A percentile compares a stretch with the other conserved stretches of the same genome.
Conservation (phyloP, 2,113 vertebrate genomes). For the Gnathonemus longibarbis region DNA sequence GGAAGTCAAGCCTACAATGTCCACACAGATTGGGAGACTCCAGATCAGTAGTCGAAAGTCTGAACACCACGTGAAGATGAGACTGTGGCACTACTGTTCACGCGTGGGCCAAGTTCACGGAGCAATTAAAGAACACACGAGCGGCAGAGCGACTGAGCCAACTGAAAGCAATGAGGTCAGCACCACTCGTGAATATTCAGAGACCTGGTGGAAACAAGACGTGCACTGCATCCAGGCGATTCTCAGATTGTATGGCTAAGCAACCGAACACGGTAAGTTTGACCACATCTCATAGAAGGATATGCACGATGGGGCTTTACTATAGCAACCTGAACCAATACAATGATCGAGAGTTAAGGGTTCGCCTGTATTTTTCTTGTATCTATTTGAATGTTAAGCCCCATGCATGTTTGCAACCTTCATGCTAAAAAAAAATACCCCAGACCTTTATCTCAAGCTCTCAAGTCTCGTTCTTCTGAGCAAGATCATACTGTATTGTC, state of each 20-base stretch:
- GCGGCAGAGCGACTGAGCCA: not conserved
- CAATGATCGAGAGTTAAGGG: not conserved
- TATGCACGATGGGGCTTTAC: not conserved
- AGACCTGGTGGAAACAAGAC: constrained; percentile 50
- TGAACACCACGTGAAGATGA: not conserved
- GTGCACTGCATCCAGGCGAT: constrained; percentile 34
- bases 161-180: constrained; percentile 28
- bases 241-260: constrained; percentile 45
- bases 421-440: not conserved
- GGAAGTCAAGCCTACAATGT: not conserved
- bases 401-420: not conserved
- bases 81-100: not conserved
- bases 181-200: constrained; percentile 54
- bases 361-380: not conserved
- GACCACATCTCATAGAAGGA: not conserved
- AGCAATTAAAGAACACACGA: not conserved
- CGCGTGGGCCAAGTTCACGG: not conserved
- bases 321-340: not conserved
- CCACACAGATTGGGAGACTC: not conserved
- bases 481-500: not conserved
- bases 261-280: constrained; percentile 33
- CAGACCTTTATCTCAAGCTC: not conserved
- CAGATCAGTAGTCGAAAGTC: not conserved
- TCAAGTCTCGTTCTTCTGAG: not conserved
- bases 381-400: not conserved